Base-by-base conservation (phyloP, 1,140 invertebrate genomes). In the Anastrepha ludens region DNA sequence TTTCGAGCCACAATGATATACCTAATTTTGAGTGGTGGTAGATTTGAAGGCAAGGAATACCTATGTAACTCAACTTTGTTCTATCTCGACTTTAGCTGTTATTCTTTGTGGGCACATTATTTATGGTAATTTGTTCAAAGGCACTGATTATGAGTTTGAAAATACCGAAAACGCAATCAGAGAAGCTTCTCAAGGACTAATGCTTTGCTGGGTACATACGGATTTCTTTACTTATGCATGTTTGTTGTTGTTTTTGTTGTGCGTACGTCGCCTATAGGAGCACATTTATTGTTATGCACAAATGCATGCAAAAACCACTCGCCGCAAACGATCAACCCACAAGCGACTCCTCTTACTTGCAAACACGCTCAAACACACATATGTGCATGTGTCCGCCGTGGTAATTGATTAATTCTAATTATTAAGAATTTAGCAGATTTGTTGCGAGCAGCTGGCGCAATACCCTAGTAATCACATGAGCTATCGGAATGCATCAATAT, bases 331-430 rank as follows among this genome's bases (percentile, higher is more conserved):
- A 4, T 44, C 67, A 11, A 74, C 13, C 39, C 67, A 74, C 41
- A 74, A 47, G 15, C 44, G 6, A 41, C 29, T 44, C 11, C 44
- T 44, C 70, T 47, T 74, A 41, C 47, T 74, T 74, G 29, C 64
- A 67, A 6, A 13, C 8, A 67, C 29, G 64, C 67, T 17, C 41
- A 29, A 13, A 65, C 74, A 81, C 1, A 29, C n/a, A 78, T 50
- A 67, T 67, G n/a, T 67, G 11, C 15, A 20, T 74, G 44, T 74
- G 13, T 41, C 11, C 67, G 13, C 44, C 70, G 0, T 29, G 41
- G 9, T n/a, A 50, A 81, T 81, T 81, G 74, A 81, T 81, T 81
- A 81, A 55, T 55, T 81, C 74, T 55, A 81, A 81, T 81, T 81
- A 81, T 81, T 81, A 81, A 81, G 74, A 81, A 81, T 81, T 81